Evolutionary conservation across 2,113 vertebrate species (phyloP), one percentile per base, ranked within the genome.

Genomic region (Nasalis larvatus): DNA sequence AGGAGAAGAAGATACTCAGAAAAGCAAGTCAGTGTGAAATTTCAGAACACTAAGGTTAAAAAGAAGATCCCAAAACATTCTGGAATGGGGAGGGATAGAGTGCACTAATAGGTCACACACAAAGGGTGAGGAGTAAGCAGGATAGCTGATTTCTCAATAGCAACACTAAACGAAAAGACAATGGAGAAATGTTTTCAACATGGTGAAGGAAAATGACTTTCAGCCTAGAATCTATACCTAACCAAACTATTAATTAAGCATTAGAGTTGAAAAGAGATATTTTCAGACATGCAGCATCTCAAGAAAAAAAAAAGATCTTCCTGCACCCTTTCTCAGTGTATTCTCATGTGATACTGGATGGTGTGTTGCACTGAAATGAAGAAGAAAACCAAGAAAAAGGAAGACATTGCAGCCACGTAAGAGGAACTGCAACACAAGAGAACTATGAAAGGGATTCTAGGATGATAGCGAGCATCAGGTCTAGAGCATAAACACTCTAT

Each of bases 381-480:
- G 18, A 49, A 92, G 68, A 58, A 54, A 76, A 42, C 9, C 14
- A 13, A 73, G 40, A 40, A 25, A 21, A 77, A 68, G 35, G 60
- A 40, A 80, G 7, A 21, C 12, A 30, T 54, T 12, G 30, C 42
- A 68, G 35, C 17, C 35, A 25, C 14, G 21, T 54, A 27, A 25
- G 27, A 84, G 90, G 32, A 74, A 74, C 4, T 20, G 49, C 52
- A 71, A 20, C 3, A 3, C 9, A 40, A 4, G 32, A 74, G 40
- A 45, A 82, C 81, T 14, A 14, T 16, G 18, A 71, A 69, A 49
- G 18, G 63, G 47, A 71, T 83, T 82, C 37, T 45, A 73, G 49
- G n/a, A 45, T 8, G 3, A n/a, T 0, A 73, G 49, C 49, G 2
- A 45, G 54, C 0, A 2, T 27, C 40, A 37, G 52, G 21, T 5